A percentile compares a stretch with the other conserved stretches of the same genome.
phyloP scores from a whole-genome alignment of 2,797 vertebrate species.

The Coranthus polyacanthus region DNA sequence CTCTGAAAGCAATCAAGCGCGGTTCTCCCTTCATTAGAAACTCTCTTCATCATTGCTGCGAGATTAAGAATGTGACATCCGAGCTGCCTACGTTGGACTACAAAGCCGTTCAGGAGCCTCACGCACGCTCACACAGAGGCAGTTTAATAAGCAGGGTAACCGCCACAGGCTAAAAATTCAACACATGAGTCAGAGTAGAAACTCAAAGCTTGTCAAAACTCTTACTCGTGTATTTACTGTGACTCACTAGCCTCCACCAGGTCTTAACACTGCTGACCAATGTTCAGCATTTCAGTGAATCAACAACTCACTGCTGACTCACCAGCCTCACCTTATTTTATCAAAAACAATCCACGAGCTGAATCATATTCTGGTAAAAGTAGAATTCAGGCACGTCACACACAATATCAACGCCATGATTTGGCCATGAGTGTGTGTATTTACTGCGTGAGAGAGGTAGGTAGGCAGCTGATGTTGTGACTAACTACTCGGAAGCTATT shows the following conservation, averaged over 20 bases:
- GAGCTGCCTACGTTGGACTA: constrained; percentile 22
- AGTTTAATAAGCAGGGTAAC: constrained; percentile 6
- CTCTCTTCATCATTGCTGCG: constrained; percentile 9
- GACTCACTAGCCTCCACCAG: constrained; percentile 43
- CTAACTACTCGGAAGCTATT: constrained; percentile 45
- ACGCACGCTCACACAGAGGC: not conserved
- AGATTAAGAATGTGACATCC: constrained; percentile 49
- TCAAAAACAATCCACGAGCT: constrained; percentile 18
- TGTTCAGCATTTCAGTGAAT: constrained; percentile 14
- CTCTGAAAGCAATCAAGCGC: constrained; percentile 66
- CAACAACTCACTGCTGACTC: constrained; percentile 51
- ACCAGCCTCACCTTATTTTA: constrained; percentile 6
- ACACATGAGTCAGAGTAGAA: constrained; percentile 44
- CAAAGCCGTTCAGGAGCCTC: constrained; percentile 7
- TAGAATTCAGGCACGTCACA: constrained; percentile 4
- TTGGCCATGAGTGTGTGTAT: constrained; percentile 21
- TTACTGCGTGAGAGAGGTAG: not conserved
- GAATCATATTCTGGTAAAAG: constrained; percentile 37
- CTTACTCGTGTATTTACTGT: constrained; percentile 16
- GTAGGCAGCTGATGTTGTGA: constrained; percentile 61
- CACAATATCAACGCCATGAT: constrained; percentile 28
- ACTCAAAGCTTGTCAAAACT: constrained; percentile 40
- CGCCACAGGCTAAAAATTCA: constrained; percentile 26
- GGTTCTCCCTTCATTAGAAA: constrained; percentile 24
- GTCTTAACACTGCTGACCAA: constrained; percentile 1